Evolutionary conservation across 2,888 invertebrate genomes (phyloP), one percentile per base, ranked within the genome.

Genomic region (Amphipyra berbera): DNA sequence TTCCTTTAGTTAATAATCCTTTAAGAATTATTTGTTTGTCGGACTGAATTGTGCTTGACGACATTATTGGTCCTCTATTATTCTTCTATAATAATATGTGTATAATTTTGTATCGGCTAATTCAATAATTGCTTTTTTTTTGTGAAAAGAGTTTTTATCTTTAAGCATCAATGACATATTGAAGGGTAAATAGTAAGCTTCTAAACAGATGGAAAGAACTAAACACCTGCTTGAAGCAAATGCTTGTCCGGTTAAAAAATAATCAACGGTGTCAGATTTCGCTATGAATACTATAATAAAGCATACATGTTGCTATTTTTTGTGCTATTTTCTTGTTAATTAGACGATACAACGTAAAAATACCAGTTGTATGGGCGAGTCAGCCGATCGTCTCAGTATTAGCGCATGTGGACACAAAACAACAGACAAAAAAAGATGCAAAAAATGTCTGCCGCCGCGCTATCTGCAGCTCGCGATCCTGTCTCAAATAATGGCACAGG

Each of bases 391-490:
- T 73, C 67, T 82, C 83, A 84, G 88, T 87, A 88, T 90, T 88
- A 90, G 90, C 86, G 88, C 84, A 88, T 87, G 90, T 85, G 89
- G 88, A 88, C 83, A 82, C 80, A 85, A 85, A 84, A 88, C 83
- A 88, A 83, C 82, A 79, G 83, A 84, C 84, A 86, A 82, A 88
- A 88, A 88, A 89, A 85, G 70, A 79, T 83, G 85, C 87, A 90
- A 91, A 93, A 90, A 92, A 89, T 88, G 90, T 90, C 87, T 86
- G 91, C 90, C 88, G 88, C 86, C 88, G 90, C 86, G 88, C 89
- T 93, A 93, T 94, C 94, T 90, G 83, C 88, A 85, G 87, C 84
- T 79, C 88, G 91, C 91, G 92, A 92, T 93, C 94, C 92, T 84
- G 90, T 89, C 91, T 89, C 89, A 83, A 88, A 89, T 89, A 88